Conservation (phyloP, 2,888 invertebrate genomes). For the Saturnia pavonia region DNA sequence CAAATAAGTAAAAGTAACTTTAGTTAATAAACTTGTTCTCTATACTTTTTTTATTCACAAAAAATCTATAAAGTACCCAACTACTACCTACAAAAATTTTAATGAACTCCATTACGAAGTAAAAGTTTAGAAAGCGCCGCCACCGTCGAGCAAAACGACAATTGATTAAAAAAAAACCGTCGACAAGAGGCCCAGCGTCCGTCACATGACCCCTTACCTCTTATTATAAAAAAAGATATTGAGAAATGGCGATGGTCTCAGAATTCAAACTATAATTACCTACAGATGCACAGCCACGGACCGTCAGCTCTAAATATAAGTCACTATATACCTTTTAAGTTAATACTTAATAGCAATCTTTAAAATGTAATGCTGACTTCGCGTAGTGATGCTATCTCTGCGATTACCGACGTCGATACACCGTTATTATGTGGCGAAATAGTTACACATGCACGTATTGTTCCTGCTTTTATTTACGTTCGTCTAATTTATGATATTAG, state of each 20-base stretch:
- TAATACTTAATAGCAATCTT: constrained; percentile 81
- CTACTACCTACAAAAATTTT: constrained; percentile 23
- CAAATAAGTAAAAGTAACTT: not conserved
- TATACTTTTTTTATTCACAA: not conserved
- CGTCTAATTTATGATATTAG: constrained; percentile 11
- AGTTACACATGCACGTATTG: constrained; percentile 46
- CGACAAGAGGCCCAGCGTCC: constrained; percentile 35
- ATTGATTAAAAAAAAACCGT: constrained; percentile 55
- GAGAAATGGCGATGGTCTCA: constrained; percentile 67
- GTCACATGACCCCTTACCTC: constrained; percentile 67
- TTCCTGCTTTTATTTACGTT: constrained; percentile 32
- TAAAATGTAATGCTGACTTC: constrained; percentile 67
- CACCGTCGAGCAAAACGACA: constrained; percentile 55
- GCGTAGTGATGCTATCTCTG: constrained; percentile 66
- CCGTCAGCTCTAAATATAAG: constrained; percentile 72
- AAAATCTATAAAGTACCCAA: constrained; percentile 1
- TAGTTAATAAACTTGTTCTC: not conserved
- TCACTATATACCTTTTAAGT: constrained; percentile 65
- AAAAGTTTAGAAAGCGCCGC: constrained; percentile 67
- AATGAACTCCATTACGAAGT: constrained; percentile 57
- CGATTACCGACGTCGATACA: constrained; percentile 66
- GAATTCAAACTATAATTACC: constrained; percentile 73
- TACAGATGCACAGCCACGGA: constrained; percentile 52
- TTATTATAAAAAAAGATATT: constrained; percentile 31
- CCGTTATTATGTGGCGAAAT: constrained; percentile 49